phyloP scores from a whole-genome alignment of 2,113 vertebrate genomes.

The Rhegmatorhina hoffmannsi region DNA sequence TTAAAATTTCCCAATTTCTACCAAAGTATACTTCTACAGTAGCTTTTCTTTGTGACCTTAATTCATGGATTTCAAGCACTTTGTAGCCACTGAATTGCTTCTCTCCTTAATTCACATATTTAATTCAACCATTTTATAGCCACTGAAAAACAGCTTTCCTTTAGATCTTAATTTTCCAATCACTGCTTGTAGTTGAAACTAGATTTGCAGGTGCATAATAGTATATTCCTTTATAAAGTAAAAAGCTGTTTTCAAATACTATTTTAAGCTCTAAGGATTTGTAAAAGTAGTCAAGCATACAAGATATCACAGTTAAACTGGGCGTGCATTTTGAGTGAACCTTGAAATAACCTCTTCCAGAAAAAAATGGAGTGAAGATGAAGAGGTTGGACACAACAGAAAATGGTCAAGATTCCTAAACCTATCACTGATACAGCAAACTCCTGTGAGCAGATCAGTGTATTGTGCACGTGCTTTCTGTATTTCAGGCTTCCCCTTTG shows the following conservation, averaged over 20 bases:
- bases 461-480: accelerated
- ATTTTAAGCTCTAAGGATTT: neutral
- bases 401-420: neutral
- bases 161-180: neutral
- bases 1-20: neutral
- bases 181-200: neutral
- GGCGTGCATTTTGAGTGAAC: neutral
- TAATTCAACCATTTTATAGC: neutral
- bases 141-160: neutral
- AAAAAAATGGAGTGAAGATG: neutral
- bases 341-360: neutral
- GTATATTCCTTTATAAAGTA: neutral
- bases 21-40: neutral
- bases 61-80: neutral
- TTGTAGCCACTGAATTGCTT: neutral
- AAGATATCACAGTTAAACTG: neutral
- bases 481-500: neutral
- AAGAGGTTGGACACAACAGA: neutral
- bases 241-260: neutral
- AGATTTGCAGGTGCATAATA: neutral
- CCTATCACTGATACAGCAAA: neutral
- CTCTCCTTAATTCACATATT: neutral
- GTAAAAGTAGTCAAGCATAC: neutral
- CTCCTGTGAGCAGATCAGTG: neutral
- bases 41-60: neutral